These are phyloP conservation scores for Artibeus lituratus DNA, from an alignment of 2,797 vertebrate genomes.

Conservation along the genomic window DNA sequence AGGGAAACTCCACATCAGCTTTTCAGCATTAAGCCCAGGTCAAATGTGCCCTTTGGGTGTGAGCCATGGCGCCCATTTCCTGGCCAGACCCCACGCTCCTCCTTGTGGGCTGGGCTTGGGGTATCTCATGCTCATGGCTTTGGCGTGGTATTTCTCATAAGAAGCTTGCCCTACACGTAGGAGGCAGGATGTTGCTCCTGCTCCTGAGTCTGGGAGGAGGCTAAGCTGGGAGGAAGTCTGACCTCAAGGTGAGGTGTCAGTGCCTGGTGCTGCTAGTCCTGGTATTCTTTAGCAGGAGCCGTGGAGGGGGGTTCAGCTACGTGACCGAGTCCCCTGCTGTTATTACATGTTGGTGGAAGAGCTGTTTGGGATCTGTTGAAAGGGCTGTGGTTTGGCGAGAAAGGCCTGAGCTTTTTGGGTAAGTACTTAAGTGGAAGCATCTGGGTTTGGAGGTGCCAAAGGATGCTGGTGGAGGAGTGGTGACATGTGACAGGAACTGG, in stretches of 20 bases:
- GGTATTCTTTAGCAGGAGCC: background rate
- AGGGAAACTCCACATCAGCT: background rate
- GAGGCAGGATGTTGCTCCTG: background rate
- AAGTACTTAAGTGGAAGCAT: constrained; percentile 58
- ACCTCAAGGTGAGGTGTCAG: constrained; percentile 19
- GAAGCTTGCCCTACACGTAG: background rate
- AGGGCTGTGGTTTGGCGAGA: constrained; percentile 45
- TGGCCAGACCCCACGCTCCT: background rate
- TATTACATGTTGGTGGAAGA: background rate
- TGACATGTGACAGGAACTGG: constrained; percentile 27
- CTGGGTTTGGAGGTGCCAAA: constrained; percentile 48
- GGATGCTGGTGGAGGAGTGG: background rate
- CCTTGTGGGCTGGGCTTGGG: background rate
- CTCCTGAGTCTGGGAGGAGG: background rate
- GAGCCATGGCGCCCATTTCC: background rate
- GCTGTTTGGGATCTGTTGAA: background rate
- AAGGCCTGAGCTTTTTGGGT: constrained; percentile 16
- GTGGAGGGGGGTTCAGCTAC: background rate
- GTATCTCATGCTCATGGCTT: background rate
- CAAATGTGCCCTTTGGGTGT: background rate
- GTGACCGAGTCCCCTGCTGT: background rate
- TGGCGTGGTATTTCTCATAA: constrained; percentile 24
- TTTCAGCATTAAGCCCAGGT: background rate
- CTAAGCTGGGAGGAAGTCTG: background rate
- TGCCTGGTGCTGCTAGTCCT: background rate